Evolutionary conservation across 2,888 invertebrate genomes (phyloP), one percentile per base, ranked within the genome.

Genomic region (Xestia sexstrigata): DNA sequence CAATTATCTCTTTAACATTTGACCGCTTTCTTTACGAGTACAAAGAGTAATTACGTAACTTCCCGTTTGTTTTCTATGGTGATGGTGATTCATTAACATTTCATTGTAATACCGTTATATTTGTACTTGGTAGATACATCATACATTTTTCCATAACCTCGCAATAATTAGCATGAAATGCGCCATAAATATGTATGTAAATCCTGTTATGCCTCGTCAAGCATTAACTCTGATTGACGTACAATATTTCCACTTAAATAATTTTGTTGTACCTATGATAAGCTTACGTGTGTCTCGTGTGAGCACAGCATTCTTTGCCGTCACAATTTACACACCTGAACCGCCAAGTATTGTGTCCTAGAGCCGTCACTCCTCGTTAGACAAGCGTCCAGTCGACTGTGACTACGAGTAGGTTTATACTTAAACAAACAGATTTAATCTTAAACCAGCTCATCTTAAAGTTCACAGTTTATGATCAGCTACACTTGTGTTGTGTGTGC

Each of bases 1-100:
- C 96, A 96, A 96, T 96, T 96, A 96, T 96, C 95, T 96, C 91
- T 92, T 96, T 96, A 95, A 96, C 96, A 93, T 96, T 94, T 96
- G 96, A 96, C 96, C 96, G 95, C 95, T 95, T 95, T 96, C 95
- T 95, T 94, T 91, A 93, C 93, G 91, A 90, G 90, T 91, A 92
- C 93, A 92, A 92, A 91, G 89, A 90, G 84, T 88, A 85, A 90
- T 95, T 94, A 90, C 91, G 92, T 90, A 95, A 95, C 93, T 91
- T 94, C 94, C 94, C 90, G 90, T 88, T 82, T 79, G 80, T 85
- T 81, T 83, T 84, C 84, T 88, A 78, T 79, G 68, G 49, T 67
- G 65, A 70, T 78, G 74, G 72, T 79, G 81, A 79, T 80, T 78
- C 78, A 85, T 77, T 82, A 67, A 47, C 62, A 60, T 65, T 84